Evolutionary conservation across 2,888 invertebrate species (phyloP), one percentile per base, ranked within the genome.

Genomic region (Himalopsyche tibetana): DNA sequence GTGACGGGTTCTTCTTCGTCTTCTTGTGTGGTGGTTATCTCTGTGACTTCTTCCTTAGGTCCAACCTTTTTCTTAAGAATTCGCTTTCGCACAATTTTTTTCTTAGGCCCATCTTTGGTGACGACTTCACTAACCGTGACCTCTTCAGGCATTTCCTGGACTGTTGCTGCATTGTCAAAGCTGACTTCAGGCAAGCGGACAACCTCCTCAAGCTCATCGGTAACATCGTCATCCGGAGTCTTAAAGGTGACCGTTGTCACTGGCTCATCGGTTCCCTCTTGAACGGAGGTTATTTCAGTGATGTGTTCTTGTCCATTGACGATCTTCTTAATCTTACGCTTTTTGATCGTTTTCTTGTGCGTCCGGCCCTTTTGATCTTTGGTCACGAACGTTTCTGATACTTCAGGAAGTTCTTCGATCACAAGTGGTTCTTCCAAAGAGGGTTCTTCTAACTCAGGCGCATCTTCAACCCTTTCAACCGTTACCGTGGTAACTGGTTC

Each of bases 1-100:
- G 91, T 90, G 89, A 92, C 89, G 89, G 93, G 90, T 90, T 91
- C 89, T 89, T 91, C 92, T 74, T 92, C 92, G 87, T 92, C 92
- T 89, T 92, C 93, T 89, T 92, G 92, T 63, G 91, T 90, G 2
- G 90, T 91, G 15, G 51, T 51, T 6, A 40, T 81, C 19, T 81
- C 81, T 51, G 81, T 40, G 40, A 42, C n/a, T 19, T 45, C 81
- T 3, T 19, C 51, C 15, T 51, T 51, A 2, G 81, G 90, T 19
- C 91, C 91, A 84, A 91, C 90, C 17, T 89, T 91, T 87, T 91
- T 87, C 38, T 90, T 89, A 87, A 91, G 90, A 12, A 90, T 91
- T 88, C 91, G 91, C 19, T 91, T 90, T 82, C 89, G 90, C 45
- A 89, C 87, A 15, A 89, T 92, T 89, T 89, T 92, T 92, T 88